phyloP scores from a whole-genome alignment of 2,113 vertebrate species.

The Oreocharis arfaki region DNA sequence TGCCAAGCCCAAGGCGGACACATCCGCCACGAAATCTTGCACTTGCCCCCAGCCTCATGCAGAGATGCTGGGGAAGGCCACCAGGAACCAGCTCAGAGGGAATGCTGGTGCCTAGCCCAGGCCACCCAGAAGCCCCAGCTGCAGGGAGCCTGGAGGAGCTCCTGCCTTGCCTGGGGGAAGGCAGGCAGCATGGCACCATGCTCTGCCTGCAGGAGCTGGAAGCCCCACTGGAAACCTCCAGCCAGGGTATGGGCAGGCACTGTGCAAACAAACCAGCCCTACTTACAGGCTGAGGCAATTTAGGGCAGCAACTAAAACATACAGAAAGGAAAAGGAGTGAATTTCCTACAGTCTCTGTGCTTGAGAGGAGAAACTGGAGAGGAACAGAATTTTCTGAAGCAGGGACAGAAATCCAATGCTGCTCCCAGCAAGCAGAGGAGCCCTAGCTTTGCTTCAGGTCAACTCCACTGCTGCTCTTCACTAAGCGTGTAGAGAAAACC shows the following conservation, averaged over 20 bases:
- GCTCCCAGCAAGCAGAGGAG: not conserved
- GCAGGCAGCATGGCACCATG: rapidly evolving
- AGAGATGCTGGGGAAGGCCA: rapidly evolving
- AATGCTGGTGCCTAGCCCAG: rapidly evolving
- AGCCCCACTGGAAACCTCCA: not conserved
- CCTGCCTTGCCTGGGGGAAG: not conserved
- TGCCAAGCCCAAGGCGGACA: not conserved
- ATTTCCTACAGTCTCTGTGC: not conserved
- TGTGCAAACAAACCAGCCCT: not conserved
- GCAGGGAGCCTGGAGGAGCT: not conserved
- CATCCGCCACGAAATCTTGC: rapidly evolving
- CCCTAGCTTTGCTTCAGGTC: not conserved
- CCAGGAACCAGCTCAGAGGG: rapidly evolving
- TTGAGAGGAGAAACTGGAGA: not conserved
- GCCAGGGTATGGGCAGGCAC: not conserved
- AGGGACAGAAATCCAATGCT: not conserved
- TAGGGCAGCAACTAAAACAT: not conserved
- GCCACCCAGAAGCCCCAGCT: rapidly evolving
- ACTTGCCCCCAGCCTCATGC: rapidly evolving
- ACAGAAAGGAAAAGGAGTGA: not conserved
- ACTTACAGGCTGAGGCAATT: not conserved
- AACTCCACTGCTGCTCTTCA: not conserved
- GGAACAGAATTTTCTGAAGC: not conserved
- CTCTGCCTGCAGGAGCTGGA: not conserved
- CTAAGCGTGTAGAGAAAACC: not conserved